Evolutionary conservation across 2,888 invertebrate genomes (phyloP).

Genomic region (Drosophila hawaiiensis): DNA sequence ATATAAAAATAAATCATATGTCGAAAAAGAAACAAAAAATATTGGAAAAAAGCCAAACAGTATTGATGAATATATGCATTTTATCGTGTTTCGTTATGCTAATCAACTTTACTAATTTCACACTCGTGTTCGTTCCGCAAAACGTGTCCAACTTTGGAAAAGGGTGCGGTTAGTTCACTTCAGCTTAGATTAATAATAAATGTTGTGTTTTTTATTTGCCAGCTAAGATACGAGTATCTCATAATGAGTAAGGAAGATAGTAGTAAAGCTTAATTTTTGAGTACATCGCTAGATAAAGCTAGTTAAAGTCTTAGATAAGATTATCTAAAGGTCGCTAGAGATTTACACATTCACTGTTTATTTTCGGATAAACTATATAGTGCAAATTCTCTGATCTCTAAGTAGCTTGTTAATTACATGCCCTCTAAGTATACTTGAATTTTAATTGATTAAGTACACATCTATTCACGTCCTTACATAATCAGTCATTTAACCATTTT

Average conservation of each 20-base stretch:
- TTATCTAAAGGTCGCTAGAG: background rate
- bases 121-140: background rate
- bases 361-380: background rate
- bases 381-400: background rate
- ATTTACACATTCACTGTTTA: background rate
- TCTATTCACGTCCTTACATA: conserved; percentile 6
- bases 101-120: background rate
- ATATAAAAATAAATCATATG: background rate
- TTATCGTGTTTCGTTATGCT: background rate
- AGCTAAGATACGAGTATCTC: background rate
- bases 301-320: background rate
- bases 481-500: background rate
- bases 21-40: background rate
- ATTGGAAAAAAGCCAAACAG: background rate
- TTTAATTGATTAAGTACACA: conserved; percentile 4
- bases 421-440: background rate
- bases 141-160: background rate
- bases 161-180: background rate
- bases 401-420: background rate
- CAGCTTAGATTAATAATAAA: background rate
- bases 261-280: background rate
- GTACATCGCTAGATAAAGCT: background rate
- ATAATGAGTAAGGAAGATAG: background rate
- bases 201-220: background rate
- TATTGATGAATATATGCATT: background rate